A percentile compares a stretch with the other conserved stretches of the same genome.
Evolutionary conservation across 2,888 invertebrate species (phyloP).

Genomic region (Anodontia alba): DNA sequence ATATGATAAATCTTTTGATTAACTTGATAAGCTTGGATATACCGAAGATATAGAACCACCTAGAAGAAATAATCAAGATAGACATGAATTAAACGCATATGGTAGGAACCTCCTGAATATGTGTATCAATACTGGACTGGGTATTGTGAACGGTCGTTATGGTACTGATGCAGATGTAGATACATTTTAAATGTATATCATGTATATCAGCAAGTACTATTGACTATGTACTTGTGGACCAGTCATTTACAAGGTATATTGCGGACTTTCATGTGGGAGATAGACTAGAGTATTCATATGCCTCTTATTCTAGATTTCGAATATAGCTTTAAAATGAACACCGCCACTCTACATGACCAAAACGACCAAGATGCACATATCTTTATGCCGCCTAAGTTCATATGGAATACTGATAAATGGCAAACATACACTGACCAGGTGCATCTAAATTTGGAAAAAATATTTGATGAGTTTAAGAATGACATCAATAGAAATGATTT

Average conservation of each 20-base stretch:
- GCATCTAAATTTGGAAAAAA: background rate
- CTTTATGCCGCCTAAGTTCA: background rate
- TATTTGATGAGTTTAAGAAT: background rate
- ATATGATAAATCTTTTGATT: background rate
- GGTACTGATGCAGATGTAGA: background rate
- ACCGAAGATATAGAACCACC: background rate
- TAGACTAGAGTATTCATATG: background rate
- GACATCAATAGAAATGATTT: background rate
- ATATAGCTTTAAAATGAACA: background rate
- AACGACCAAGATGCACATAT: background rate
- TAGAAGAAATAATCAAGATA: background rate
- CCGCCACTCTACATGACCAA: background rate
- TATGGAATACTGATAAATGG: background rate
- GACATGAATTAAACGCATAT: background rate
- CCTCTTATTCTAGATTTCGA: background rate
- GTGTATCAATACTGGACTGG: background rate
- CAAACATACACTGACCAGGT: background rate
- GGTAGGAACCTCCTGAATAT: slow-evolving; percentile 3
- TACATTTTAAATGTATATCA: background rate
- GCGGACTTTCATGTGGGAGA: background rate
- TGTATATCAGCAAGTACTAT: background rate
- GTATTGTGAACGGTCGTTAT: slow-evolving; percentile 4
- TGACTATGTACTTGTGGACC: background rate
- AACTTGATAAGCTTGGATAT: background rate
- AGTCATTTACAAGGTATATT: background rate